Base-by-base conservation (phyloP, 2,888 invertebrate genomes). In the Hoplodrina ambigua region DNA sequence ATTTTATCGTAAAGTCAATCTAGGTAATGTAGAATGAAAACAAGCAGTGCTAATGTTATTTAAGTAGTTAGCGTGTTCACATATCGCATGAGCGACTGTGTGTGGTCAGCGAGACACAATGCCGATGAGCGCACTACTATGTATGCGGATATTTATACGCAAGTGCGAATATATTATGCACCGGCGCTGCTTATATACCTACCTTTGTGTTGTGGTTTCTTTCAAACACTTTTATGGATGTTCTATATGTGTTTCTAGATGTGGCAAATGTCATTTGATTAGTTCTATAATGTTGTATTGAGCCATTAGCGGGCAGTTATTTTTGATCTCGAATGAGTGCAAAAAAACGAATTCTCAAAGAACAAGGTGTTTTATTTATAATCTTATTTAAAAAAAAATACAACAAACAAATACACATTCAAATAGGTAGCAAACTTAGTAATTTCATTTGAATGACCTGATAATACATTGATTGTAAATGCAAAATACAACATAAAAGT, bases 1-100 rank as follows among this genome's bases (percentile, higher is more conserved):
- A 41, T 20, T 49, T 56, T 46, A 79, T 60, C 37, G 41, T 33
- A 60, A 52, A 66, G 15, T 20, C 6, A 64, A 70, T 70, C 13
- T 41, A 17, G 6, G 44, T 44, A 10, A 15, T 2, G 50, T 56
- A 57, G 54, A 83, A 77, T 80, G 85, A 75, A 81, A 76, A 82
- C 78, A 61, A 68, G 52, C 67, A 25, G 25, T 49, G 65, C 33
- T 83, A 83, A 83, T 81, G 81, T 73, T 80, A 80, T 82, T 76
- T 82, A 83, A 82, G 70, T 80, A 83, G 83, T 75, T 80, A 69
- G 85, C 85, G 84, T 85, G 84, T 67, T 75, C 63, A 72, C 65
- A 69, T 77, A 82, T 82, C 75, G 78, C 72, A 80, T 84, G 82
- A 78, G 75, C 68, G 74, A 70, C 81, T 75, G 70, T 69, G 74